phyloP scores from a whole-genome alignment of 2,888 invertebrate genomes.

The Sicus ferrugineus region DNA sequence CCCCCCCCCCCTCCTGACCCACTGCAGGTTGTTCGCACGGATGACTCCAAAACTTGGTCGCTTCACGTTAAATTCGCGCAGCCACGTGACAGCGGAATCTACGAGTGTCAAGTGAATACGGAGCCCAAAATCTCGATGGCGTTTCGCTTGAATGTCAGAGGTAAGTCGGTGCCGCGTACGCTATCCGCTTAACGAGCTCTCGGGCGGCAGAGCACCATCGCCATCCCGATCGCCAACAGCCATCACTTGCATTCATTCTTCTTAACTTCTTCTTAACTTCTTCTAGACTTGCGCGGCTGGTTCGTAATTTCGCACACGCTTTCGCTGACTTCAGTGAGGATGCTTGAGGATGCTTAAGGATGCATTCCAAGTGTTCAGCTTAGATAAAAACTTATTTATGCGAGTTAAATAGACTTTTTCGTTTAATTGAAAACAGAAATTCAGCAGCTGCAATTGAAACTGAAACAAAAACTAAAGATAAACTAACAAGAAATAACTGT shows the following conservation, averaged over 20 bases:
- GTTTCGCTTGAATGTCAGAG: conserved; percentile 84
- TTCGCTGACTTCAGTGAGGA: neutral
- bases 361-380: neutral
- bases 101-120: conserved; percentile 73
- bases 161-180: conserved; percentile 63
- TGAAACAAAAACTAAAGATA: neutral
- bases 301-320: too few species aligned
- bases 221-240: neutral
- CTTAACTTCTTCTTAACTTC: too few species aligned
- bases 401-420: neutral
- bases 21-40: conserved; percentile 64
- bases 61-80: conserved; percentile 88
- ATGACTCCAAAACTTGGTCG: conserved; percentile 90
- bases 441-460: neutral
- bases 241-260: too few species aligned
- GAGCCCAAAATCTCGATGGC: conserved; percentile 90
- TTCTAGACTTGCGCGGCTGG: too few species aligned
- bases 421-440: conserved; percentile 10
- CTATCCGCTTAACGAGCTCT: too few species aligned
- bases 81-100: conserved; percentile 79
- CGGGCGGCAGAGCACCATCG: neutral
- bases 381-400: neutral
- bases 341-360: neutral
- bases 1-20: neutral
- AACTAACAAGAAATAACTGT: neutral